Conservation (phyloP, 2,113 vertebrate genomes). For the Centropus bengalensis region DNA sequence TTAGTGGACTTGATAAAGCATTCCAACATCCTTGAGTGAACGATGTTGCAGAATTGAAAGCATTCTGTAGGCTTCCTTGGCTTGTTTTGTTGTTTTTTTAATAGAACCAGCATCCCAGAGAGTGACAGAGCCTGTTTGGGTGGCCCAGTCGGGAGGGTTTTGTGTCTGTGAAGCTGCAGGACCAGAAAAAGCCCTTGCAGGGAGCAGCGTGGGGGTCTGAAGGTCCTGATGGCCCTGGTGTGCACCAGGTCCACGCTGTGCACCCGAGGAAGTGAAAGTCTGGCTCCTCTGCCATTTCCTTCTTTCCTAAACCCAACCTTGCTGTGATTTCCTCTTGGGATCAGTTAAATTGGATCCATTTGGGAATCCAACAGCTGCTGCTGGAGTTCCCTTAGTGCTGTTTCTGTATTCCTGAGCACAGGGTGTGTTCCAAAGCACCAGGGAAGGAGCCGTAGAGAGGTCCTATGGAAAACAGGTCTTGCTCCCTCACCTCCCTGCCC, state of each 20-base stretch:
- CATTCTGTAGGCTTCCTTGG: background rate
- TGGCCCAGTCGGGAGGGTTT: background rate
- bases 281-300: background rate
- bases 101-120: background rate
- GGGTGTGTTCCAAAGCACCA: background rate
- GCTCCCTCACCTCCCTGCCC: background rate
- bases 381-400: background rate
- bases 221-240: background rate
- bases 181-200: background rate
- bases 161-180: constrained; percentile 15
- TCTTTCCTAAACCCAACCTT: background rate
- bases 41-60: background rate
- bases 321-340: background rate
- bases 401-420: background rate
- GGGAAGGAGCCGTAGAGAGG: background rate
- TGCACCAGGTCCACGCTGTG: background rate
- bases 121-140: constrained; percentile 15
- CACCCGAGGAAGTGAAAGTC: background rate
- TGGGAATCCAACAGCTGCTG: background rate
- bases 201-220: background rate
- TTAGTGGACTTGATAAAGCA: rapidly evolving
- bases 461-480: background rate
- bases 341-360: background rate
- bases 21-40: background rate
- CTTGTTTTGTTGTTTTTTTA: background rate